These are phyloP conservation scores for Hylaeus anthracinus DNA, from an alignment of 1,140 invertebrate species.

Conservation along the genomic window DNA sequence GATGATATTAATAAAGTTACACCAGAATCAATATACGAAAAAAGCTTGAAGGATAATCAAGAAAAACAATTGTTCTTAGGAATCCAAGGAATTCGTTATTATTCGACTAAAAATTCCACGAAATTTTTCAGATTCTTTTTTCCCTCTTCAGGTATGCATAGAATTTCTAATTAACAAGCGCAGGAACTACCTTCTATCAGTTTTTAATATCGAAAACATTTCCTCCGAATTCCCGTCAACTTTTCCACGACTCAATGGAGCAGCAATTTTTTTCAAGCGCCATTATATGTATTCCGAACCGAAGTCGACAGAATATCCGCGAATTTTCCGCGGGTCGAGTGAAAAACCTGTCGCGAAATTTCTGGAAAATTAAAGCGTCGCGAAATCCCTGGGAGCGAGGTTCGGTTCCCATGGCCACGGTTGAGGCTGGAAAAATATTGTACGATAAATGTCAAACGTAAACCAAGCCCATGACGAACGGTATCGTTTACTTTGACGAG, in stretches of 20 bases:
- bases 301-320: neutral
- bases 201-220: neutral
- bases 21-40: too few relatives aligned
- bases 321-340: neutral
- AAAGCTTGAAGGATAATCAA: too few relatives aligned
- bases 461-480: neutral
- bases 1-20: too few relatives aligned
- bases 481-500: constrained; percentile 6
- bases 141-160: too few relatives aligned
- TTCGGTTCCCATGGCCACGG: too few relatives aligned
- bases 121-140: too few relatives aligned
- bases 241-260: neutral
- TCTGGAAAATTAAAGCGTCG: neutral
- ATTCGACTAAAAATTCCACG: too few relatives aligned
- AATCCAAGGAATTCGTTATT: too few relatives aligned
- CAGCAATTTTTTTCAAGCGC: neutral
- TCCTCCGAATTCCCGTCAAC: neutral
- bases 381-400: neutral
- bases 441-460: neutral
- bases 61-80: too few relatives aligned
- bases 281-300: too few relatives aligned
- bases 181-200: neutral
- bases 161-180: too few relatives aligned
- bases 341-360: neutral
- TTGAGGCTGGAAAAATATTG: neutral